phyloP scores from a whole-genome alignment of 2,888 invertebrate genomes.

The Zaprionus bogoriensis region DNA sequence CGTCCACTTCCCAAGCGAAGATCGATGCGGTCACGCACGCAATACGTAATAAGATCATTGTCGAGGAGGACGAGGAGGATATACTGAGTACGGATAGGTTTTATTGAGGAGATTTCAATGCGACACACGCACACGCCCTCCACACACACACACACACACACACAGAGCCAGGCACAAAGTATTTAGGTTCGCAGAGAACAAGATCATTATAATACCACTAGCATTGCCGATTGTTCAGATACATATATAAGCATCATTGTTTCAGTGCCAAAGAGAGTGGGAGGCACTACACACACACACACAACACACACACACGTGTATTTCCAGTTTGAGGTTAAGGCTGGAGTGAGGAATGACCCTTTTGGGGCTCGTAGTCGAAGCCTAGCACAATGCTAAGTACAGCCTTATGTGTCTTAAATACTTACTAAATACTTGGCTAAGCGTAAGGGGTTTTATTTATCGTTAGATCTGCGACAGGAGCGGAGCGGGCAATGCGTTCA shows the following conservation, averaged over 20 bases:
- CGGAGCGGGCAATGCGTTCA: slow-evolving; percentile 25
- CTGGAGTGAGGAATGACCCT: slow-evolving; percentile 24
- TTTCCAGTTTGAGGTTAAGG: slow-evolving; percentile 46
- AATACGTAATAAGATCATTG: slow-evolving; percentile 79
- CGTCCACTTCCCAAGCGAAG: slow-evolving; percentile 66
- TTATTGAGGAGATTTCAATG: slow-evolving; percentile 82
- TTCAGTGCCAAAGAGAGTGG: slow-evolving; percentile 49
- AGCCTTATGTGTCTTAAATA: slow-evolving; percentile 83
- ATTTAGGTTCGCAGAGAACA: neutral
- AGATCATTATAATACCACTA: neutral
- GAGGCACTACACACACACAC: slow-evolving; percentile 15
- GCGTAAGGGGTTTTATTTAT: slow-evolving; percentile 67
- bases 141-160: slow-evolving; percentile 1
- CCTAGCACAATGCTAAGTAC: slow-evolving; percentile 76
- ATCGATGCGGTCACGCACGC: slow-evolving; percentile 74
- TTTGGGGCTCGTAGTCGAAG: slow-evolving; percentile 28
- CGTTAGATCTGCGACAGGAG: slow-evolving; percentile 50
- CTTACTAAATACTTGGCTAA: slow-evolving; percentile 79
- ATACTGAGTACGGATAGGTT: slow-evolving; percentile 81
- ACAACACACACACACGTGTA: slow-evolving; percentile 44
- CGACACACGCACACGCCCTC: slow-evolving; percentile 28
- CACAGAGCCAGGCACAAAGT: slow-evolving; percentile 18
- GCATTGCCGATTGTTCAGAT: slow-evolving; percentile 1
- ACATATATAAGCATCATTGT: slow-evolving; percentile 25
- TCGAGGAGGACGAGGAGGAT: slow-evolving; percentile 81